Evolutionary conservation across 92 coral and sea anemone genomes (phyloP), one percentile per base, ranked within the genome.

Genomic region (Palythoa heliodiscus): DNA sequence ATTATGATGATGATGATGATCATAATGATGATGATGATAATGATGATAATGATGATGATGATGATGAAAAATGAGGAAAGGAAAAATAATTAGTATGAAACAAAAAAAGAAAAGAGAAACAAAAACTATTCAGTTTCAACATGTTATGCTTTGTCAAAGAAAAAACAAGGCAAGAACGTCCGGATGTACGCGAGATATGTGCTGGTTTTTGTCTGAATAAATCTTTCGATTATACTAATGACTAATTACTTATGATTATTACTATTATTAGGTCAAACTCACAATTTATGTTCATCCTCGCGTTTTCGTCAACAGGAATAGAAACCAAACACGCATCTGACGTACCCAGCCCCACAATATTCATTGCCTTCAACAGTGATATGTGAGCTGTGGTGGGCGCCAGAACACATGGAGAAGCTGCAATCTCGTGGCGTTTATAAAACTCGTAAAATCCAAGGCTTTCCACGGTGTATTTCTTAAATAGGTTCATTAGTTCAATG

Each of bases 361-460:
- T 95, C 43, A 87, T 93, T 3, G 93, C 97, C 70, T 95, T 95
- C 8, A 92, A 81, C 43, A 93, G 78, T 35, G 98, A 95, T 58
- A 90, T 87, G 53, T 95, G 98, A 1, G 92, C 83, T 1, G 98
- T 91, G 15, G 96, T 94, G 10, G 98, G 92, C 1, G 91, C 91
- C 39, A 93, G 79, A 40, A 88, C 82, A 58, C 97, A 87, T 3
- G 97, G 93, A 69, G 88, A 82, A 67, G 84, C 53, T 48, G 70
- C 86, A 52, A 95, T 87, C 29, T 70, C 55, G 81, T 95, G 93
- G 3, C 94, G 92, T 39, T 76, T 81, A 54, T 67, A 84, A 73
- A 95, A 95, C 60, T 86, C 87, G 75, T 73, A 89, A 25, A 87
- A 90, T 8, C 98, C 98, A 70, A 93, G 82, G 63, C 89, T 69